Evolutionary conservation across 1,140 invertebrate genomes (phyloP), one percentile per base, ranked within the genome.

Genomic region (Pogonognathellus flavescens): DNA sequence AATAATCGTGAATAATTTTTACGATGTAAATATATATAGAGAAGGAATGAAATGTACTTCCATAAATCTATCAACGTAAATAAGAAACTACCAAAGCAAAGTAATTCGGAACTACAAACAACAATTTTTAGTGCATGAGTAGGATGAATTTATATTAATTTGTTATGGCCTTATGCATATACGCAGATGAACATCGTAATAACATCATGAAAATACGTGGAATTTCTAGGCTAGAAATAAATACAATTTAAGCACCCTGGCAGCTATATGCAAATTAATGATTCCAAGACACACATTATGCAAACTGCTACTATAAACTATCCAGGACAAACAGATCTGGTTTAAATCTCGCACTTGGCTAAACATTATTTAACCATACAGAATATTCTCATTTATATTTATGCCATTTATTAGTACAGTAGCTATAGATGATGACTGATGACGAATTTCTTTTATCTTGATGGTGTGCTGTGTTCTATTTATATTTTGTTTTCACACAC

Each of bases 401-500:
- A 66, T 60, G 59, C 18, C 9, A 1, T 8, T 7, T 60, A 18
- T 25, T 20, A 66, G 14, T 66, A 14, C 18, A 76, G 6, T 18
- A 57, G 53, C 53, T 16, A 18, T 8, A 16, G 14, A 25, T 16
- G 10, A 66, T 66, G 41, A 31, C 22, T 76, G 53, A 14, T n/a
- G n/a, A 57, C 10, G 53, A 14, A 14, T n/a, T 14, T 3, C n/a
- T n/a, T 57, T 13, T 57, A 57, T 57, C 53, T 57, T 57, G 53
- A 57, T 76, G 25, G 11, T 50, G n/a, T 76, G 31, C 70, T 7
- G 14, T 41, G 14, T 20, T 18, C 70, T 76, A 76, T 76, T 50
- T 18, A 49, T 76, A 76, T 6, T 41, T 41, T 25, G n/a, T 9
- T 11, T 72, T 76, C 70, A 31, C 70, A 76, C 70, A 76, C 41